Evolutionary conservation across 2,113 vertebrate species (phyloP).

Genomic region (Malurus melanocephalus): DNA sequence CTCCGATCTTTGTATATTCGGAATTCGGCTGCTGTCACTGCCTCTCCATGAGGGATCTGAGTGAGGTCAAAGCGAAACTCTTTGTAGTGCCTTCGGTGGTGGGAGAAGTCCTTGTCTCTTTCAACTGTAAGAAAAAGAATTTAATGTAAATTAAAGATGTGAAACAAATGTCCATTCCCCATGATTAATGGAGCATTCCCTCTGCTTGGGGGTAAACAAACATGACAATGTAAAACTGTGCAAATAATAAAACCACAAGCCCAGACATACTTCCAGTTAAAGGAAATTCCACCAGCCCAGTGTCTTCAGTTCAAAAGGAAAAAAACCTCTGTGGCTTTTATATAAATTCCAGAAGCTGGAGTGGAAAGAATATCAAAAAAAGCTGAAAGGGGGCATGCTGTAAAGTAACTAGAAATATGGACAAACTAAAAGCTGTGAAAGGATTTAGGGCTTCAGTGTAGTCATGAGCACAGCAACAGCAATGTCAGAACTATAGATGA

Average conservation of each 20-base stretch:
- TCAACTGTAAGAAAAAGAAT: slow-evolving; percentile 81
- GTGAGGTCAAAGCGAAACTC: slow-evolving; percentile 98
- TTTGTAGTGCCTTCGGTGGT: slow-evolving; percentile 94
- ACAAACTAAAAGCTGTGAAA: slow-evolving; percentile 38
- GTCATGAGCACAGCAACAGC: background rate
- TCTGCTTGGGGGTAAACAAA: slow-evolving; percentile 63
- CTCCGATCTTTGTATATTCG: slow-evolving; percentile 95
- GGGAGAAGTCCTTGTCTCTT: slow-evolving; percentile 97
- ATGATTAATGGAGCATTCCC: slow-evolving; percentile 48
- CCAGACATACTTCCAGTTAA: slow-evolving; percentile 63
- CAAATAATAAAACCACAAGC: slow-evolving; percentile 68
- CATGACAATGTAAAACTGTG: slow-evolving; percentile 51
- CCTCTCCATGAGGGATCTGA: slow-evolving; percentile 93
- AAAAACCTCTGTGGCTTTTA: slow-evolving; percentile 49
- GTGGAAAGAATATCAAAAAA: slow-evolving; percentile 59
- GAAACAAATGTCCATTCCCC: slow-evolving; percentile 23
- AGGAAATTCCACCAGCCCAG: slow-evolving; percentile 67
- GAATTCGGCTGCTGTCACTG: slow-evolving; percentile 95
- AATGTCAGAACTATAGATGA: background rate
- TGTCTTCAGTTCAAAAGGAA: slow-evolving; percentile 64
- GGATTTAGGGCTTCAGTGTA: slow-evolving; percentile 25
- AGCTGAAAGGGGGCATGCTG: background rate
- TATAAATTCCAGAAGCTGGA: slow-evolving; percentile 63
- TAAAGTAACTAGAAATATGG: slow-evolving; percentile 56
- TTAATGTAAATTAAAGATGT: slow-evolving; percentile 15